A percentile compares a stretch with the other conserved stretches of the same genome.
phyloP scores from a whole-genome alignment of 1,140 invertebrate species.

The Pomacea maculata region DNA sequence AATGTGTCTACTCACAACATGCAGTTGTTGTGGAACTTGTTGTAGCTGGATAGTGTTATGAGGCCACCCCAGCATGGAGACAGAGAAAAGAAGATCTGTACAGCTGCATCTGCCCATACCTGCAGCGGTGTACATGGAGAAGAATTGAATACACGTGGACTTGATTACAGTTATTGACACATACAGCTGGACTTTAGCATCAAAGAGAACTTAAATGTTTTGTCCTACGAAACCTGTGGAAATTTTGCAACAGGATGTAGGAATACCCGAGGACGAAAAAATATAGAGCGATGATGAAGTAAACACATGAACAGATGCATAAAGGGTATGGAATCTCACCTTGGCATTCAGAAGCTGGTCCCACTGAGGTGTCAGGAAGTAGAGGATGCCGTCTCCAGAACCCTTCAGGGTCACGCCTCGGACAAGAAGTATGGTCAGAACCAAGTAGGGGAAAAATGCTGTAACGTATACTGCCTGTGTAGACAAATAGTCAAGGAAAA shows the following conservation, averaged over 20 bases:
- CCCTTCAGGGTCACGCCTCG: conserved; percentile 76
- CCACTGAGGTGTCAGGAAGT: conserved; percentile 79
- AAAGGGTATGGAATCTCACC: conserved; percentile 29
- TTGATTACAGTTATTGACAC: too few species aligned
- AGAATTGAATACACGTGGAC: too few species aligned
- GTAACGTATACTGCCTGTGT: conserved; percentile 70
- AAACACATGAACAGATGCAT: not conserved
- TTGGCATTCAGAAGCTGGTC: conserved; percentile 45
- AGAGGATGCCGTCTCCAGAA: conserved; percentile 81
- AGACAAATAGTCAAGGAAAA: not conserved
- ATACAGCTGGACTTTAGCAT: too few species aligned
- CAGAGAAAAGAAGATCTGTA: conserved; percentile 92
- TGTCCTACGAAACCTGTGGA: too few species aligned
- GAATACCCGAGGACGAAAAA: too few species aligned
- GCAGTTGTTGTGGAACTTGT: conserved; percentile 89
- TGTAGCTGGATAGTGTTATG: conserved; percentile 93
- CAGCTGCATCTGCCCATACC: conserved; percentile 91
- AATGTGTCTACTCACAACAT: conserved; percentile 66
- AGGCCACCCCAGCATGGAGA: conserved; percentile 92
- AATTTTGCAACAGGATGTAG: too few species aligned
- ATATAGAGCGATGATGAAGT: too few species aligned
- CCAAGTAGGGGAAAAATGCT: conserved; percentile 68
- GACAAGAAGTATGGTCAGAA: conserved; percentile 64
- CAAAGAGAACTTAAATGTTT: too few species aligned
- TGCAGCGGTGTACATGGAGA: conserved; percentile 45